Conservation (phyloP, 2,888 invertebrate genomes). For the Eilema griseolum region DNA sequence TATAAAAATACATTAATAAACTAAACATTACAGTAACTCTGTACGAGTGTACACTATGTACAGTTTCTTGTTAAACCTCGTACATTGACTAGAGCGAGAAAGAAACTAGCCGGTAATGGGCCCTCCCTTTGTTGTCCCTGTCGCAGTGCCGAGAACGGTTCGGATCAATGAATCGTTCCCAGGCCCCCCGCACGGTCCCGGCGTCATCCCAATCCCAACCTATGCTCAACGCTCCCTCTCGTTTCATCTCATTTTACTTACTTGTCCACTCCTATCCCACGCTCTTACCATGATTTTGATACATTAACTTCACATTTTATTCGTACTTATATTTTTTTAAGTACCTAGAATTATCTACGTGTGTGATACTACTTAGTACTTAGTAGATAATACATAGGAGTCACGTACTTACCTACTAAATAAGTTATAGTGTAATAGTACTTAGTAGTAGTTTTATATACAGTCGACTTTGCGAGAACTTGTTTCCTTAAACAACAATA, state of each 20-base stretch:
- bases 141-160: constrained; percentile 78
- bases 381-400: too few species aligned
- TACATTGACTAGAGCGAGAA: constrained; percentile 61
- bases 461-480: too few species aligned
- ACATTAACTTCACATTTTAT: neutral
- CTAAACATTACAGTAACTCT: neutral
- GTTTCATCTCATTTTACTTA: constrained; percentile 49
- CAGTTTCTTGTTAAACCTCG: neutral
- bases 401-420: too few species aligned
- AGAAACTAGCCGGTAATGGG: constrained; percentile 57
- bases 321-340: neutral
- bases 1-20: neutral
- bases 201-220: constrained; percentile 65
- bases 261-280: constrained; percentile 23
- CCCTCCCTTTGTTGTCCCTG: constrained; percentile 70
- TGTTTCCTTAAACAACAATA: too few species aligned
- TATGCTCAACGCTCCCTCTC: constrained; percentile 61
- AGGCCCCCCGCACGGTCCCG: constrained; percentile 69
- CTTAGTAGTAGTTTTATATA: too few species aligned
- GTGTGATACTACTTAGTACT: neutral
- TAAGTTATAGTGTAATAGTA: too few species aligned
- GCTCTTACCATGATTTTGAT: constrained; percentile 30
- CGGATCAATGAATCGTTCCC: constrained; percentile 86
- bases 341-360: neutral
- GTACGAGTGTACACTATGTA: neutral